Evolutionary conservation across 64 coral and sea anemone species (phyloP).

Genomic region (Hydrozoanthus tunicans): DNA sequence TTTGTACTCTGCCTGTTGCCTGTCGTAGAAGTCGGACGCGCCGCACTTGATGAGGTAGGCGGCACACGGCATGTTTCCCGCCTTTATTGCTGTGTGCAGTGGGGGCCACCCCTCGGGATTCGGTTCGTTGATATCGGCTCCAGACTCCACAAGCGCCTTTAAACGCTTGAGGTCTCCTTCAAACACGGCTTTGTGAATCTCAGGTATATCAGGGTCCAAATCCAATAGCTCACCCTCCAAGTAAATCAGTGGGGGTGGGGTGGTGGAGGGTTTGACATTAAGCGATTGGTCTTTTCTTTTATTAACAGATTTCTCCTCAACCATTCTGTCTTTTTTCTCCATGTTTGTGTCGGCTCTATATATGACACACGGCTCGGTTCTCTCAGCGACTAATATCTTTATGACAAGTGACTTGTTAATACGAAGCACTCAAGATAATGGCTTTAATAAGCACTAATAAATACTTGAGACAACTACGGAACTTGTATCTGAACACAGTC

Average conservation of each 20-base stretch:
- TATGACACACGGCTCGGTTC: neutral
- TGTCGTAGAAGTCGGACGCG: constrained; percentile 38
- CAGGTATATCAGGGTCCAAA: constrained; percentile 32
- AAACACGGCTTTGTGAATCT: constrained; percentile 58
- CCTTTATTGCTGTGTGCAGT: constrained; percentile 36
- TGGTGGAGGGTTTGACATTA: neutral
- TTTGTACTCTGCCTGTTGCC: constrained; percentile 36
- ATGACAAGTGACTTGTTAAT: constrained; percentile 10
- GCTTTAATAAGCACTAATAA: neutral
- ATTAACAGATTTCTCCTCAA: neutral
- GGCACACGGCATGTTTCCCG: constrained; percentile 42
- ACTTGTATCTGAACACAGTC: neutral
- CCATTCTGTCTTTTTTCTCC: neutral
- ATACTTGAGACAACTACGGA: too few species aligned
- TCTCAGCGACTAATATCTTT: neutral
- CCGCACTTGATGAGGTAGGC: constrained; percentile 53
- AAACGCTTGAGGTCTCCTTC: constrained; percentile 39
- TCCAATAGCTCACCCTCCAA: constrained; percentile 43
- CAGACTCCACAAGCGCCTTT: constrained; percentile 34
- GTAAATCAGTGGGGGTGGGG: constrained; percentile 40
- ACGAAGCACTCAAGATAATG: neutral
- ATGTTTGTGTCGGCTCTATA: neutral
- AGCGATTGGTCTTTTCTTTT: neutral
- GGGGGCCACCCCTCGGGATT: constrained; percentile 48
- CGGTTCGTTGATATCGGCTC: constrained; percentile 29